These are phyloP conservation scores for Serinus canaria DNA, from an alignment of 2,113 vertebrate genomes.

Conservation along the genomic window DNA sequence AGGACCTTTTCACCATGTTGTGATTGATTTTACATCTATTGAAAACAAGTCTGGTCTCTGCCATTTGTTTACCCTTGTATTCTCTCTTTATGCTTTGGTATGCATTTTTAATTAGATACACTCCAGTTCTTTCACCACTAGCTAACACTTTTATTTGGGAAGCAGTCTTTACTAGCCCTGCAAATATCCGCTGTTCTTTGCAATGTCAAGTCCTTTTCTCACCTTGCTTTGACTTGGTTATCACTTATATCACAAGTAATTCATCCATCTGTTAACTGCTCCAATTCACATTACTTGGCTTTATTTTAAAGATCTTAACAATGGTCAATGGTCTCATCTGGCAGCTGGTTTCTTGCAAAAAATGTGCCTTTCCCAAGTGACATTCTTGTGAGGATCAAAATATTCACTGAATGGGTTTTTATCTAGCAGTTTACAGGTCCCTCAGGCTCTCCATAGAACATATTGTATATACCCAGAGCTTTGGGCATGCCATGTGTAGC, in stretches of 20 bases:
- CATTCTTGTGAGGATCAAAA: conserved; percentile 64
- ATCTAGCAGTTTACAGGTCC: conserved; percentile 61
- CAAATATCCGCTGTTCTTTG: conserved; percentile 69
- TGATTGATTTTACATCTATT: conserved; percentile 62
- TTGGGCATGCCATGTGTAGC: conserved; percentile 57
- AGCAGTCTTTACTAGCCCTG: conserved; percentile 67
- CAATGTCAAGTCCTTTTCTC: conserved; percentile 72
- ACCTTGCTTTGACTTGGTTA: conserved; percentile 72
- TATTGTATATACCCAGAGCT: conserved; percentile 55
- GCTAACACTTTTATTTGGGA: conserved; percentile 71
- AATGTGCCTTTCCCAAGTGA: conserved; percentile 66
- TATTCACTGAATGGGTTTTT: conserved; percentile 60
- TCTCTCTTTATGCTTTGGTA: conserved; percentile 62
- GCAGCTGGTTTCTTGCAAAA: conserved; percentile 71
- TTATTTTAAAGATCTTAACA: conserved; percentile 72
- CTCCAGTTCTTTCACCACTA: conserved; percentile 64
- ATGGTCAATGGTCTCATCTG: conserved; percentile 69
- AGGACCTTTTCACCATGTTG: conserved; percentile 66
- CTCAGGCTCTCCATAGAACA: conserved; percentile 56
- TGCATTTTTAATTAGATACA: conserved; percentile 69
- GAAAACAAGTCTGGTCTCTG: conserved; percentile 70
- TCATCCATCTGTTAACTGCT: conserved; percentile 70
- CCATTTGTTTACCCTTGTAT: conserved; percentile 69
- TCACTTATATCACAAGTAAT: conserved; percentile 71
- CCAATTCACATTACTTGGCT: conserved; percentile 69